Conservation (phyloP, 2,888 invertebrate species). For the Ischnus inquisitorius region DNA sequence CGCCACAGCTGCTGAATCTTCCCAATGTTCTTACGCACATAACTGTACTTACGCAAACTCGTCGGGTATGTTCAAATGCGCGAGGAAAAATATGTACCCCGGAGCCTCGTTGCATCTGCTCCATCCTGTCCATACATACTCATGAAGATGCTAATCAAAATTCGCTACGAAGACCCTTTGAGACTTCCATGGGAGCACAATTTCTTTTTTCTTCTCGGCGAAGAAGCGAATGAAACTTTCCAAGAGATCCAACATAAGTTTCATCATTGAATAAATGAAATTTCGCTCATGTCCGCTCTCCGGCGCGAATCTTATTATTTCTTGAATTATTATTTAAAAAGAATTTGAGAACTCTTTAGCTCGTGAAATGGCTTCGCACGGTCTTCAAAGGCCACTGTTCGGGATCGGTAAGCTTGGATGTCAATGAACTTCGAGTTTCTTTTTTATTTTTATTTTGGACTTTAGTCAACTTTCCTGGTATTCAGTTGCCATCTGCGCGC, state of each 20-base stretch:
- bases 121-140: not conserved
- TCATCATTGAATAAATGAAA: slow-evolving; percentile 1
- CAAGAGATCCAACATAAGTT: not conserved
- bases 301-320: not conserved
- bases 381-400: no score
- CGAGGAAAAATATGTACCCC: slow-evolving; percentile 14
- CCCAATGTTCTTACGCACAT: slow-evolving; percentile 56
- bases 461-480: no score
- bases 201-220: no score
- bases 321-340: no score
- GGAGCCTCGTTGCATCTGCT: not conserved
- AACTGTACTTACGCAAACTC: slow-evolving; percentile 43
- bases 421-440: no score
- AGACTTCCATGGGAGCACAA: not conserved
- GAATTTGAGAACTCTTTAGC: no score
- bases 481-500: not conserved
- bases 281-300: not conserved
- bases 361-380: no score
- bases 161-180: slow-evolving; percentile 1
- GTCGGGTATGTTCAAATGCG: slow-evolving; percentile 18
- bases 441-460: no score
- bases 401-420: no score
- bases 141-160: slow-evolving; percentile 16
- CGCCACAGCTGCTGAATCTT: slow-evolving; percentile 43
- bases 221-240: slow-evolving; percentile 1